These are phyloP conservation scores for Cydia pomonella DNA, from an alignment of 1,140 invertebrate genomes.

Conservation along the genomic window DNA sequence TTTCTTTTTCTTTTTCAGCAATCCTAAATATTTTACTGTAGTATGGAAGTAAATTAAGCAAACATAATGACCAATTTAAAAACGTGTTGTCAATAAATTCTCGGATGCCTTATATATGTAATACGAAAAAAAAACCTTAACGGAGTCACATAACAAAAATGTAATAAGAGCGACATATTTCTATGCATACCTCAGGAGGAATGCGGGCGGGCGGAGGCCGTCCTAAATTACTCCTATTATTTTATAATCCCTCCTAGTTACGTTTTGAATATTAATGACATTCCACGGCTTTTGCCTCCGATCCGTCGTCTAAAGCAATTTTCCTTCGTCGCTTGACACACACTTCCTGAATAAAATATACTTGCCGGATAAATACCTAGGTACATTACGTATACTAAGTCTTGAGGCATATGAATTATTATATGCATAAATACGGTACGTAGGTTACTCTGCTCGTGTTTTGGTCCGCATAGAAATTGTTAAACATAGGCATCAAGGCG, in stretches of 20 bases:
- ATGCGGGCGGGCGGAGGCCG: constrained; percentile 60
- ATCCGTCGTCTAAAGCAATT: constrained; percentile 63
- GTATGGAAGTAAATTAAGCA: too few relatives aligned
- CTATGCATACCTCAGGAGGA: constrained; percentile 67
- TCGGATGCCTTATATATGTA: background rate
- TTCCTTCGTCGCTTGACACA: constrained; percentile 62
- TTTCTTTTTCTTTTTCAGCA: too few relatives aligned
- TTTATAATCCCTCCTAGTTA: constrained; percentile 79
- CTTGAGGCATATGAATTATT: background rate
- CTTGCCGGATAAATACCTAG: constrained; percentile 5
- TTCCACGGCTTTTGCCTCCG: constrained; percentile 69
- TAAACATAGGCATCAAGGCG: too few relatives aligned
- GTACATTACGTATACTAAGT: background rate
- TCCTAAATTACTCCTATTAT: constrained; percentile 79
- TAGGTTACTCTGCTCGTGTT: too few relatives aligned
- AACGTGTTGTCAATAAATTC: constrained; percentile 39
- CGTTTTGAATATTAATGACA: constrained; percentile 79
- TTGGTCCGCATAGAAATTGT: too few relatives aligned
- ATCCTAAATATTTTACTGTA: too few relatives aligned
- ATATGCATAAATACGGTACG: too few relatives aligned
- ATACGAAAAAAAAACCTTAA: constrained; percentile 39
- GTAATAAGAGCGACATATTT: constrained; percentile 77
- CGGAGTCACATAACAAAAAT: constrained; percentile 61
- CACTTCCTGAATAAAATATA: constrained; percentile 50
- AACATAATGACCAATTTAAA: background rate